A percentile compares a stretch with the other conserved stretches of the same genome.
phyloP scores from a whole-genome alignment of 2,113 vertebrate genomes.

The Tichodroma muraria region DNA sequence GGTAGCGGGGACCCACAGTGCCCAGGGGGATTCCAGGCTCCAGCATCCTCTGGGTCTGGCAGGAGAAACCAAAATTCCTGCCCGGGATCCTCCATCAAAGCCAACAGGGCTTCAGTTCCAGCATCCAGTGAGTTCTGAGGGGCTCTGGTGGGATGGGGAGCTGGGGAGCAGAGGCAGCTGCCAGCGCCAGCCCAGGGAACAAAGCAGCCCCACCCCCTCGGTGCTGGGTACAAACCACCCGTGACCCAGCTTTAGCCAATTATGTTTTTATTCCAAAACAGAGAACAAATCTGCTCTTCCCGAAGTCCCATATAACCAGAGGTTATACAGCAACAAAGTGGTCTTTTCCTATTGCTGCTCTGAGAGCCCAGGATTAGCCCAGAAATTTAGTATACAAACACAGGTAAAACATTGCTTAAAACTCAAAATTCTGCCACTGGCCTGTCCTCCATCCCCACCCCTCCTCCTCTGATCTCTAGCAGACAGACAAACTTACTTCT shows the following conservation, averaged over 20 bases:
- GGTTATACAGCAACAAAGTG: neutral
- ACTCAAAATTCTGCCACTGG: rapidly evolving
- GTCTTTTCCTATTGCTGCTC: neutral
- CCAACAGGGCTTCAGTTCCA: neutral
- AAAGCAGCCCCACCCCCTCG: neutral
- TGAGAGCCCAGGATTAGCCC: neutral
- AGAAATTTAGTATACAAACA: neutral
- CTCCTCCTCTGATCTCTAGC: neutral
- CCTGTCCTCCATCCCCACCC: neutral
- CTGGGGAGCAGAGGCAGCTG: neutral
- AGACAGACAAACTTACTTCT: neutral
- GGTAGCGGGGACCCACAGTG: neutral
- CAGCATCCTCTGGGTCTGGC: neutral
- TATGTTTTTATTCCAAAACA: neutral
- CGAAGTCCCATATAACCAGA: neutral
- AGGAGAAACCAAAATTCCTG: neutral
- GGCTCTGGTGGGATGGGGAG: neutral
- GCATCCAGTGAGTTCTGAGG: neutral
- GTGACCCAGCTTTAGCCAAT: neutral
- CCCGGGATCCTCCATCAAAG: neutral
- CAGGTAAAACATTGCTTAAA: neutral
- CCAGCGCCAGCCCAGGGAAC: neutral
- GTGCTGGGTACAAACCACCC: neutral
- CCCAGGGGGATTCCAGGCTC: neutral
- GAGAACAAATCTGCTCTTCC: neutral